Conservation (phyloP, 1,140 invertebrate species). For the Ooceraea biroi region DNA sequence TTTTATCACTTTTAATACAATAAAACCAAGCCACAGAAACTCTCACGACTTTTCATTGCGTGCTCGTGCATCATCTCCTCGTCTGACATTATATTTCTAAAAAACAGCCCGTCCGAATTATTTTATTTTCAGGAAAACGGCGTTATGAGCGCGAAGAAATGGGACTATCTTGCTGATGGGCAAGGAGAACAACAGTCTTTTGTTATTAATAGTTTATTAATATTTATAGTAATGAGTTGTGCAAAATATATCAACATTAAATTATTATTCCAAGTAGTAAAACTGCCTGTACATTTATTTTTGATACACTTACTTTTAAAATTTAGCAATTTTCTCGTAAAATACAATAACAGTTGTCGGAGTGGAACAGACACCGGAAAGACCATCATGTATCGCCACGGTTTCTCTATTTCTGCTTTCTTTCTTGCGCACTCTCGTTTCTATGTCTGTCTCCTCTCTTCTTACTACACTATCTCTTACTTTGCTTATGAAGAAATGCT, state of each 20-base stretch:
- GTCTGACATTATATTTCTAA: neutral
- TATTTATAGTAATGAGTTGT: conserved; percentile 73
- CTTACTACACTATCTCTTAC: neutral
- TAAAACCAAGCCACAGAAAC: conserved; percentile 63
- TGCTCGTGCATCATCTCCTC: neutral
- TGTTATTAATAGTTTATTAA: conserved; percentile 76
- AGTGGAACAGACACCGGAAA: conserved; percentile 68
- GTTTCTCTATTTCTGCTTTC: neutral
- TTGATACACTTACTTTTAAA: conserved; percentile 70
- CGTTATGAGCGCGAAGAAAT: too few relatives aligned
- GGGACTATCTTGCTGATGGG: neutral
- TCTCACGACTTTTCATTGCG: neutral
- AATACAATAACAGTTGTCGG: conserved; percentile 70
- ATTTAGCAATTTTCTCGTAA: conserved; percentile 70
- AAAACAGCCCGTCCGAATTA: neutral
- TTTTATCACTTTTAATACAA: conserved; percentile 77
- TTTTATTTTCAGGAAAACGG: too few relatives aligned
- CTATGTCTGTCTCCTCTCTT: neutral
- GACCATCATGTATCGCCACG: conserved; percentile 48
- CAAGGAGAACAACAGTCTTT: conserved; percentile 41
- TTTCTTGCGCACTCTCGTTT: neutral
- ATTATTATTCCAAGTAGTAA: conserved; percentile 76
- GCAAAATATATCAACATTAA: conserved; percentile 79
- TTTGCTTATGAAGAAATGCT: conserved; percentile 24
- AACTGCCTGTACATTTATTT: conserved; percentile 76